phyloP scores from a whole-genome alignment of 2,888 invertebrate genomes.

The Drosophila formosana region DNA sequence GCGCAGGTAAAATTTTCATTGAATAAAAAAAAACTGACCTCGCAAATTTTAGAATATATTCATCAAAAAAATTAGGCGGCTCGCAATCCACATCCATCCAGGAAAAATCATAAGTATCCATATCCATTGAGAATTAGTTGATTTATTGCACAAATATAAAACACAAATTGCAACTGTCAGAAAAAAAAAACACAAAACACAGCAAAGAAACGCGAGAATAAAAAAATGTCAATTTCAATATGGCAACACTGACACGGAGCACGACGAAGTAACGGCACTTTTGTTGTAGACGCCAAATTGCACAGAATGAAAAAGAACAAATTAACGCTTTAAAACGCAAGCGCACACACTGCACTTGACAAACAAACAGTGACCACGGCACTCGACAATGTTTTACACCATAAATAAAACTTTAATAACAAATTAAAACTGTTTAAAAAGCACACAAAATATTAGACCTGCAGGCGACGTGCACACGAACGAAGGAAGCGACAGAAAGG shows the following conservation, averaged over 20 bases:
- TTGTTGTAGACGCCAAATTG: neutral
- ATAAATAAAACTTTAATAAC: slow-evolving; percentile 14
- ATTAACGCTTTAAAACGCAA: slow-evolving; percentile 7
- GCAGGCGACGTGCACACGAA: slow-evolving; percentile 37
- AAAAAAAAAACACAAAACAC: neutral
- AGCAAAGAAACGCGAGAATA: neutral
- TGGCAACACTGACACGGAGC: slow-evolving; percentile 9
- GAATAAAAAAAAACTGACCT: neutral
- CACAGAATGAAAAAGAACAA: slow-evolving; percentile 8
- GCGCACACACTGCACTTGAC: slow-evolving; percentile 12
- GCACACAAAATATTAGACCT: slow-evolving; percentile 18
- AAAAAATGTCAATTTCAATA: neutral
- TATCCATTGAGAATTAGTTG: neutral
- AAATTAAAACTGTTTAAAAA: slow-evolving; percentile 17
- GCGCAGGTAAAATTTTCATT: too few species aligned
- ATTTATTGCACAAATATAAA: slow-evolving; percentile 2
- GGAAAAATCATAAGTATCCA: neutral
- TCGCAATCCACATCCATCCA: slow-evolving; percentile 5
- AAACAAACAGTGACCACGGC: neutral
- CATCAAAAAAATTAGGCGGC: neutral
- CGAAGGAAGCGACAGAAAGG: slow-evolving; percentile 9
- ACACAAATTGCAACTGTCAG: neutral
- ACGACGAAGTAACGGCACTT: slow-evolving; percentile 42
- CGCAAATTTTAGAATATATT: neutral
- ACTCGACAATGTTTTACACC: slow-evolving; percentile 25